A percentile compares a stretch with the other conserved stretches of the same genome.
Conservation (phyloP, 2,888 invertebrate species). For the Archips xylosteana region DNA sequence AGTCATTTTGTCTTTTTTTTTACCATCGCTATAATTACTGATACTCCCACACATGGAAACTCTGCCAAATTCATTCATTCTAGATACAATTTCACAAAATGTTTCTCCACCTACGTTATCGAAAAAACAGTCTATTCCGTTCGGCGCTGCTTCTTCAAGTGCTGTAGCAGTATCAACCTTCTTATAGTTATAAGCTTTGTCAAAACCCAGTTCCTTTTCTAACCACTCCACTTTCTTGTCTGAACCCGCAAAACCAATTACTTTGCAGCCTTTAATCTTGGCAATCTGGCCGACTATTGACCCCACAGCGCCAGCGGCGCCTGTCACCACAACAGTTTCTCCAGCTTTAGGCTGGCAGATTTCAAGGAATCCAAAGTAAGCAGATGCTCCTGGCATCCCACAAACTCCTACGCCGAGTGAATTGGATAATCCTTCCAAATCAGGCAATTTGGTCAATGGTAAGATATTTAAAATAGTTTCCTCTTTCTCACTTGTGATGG, state of each 20-base stretch:
- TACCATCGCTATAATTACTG: slow-evolving; percentile 66
- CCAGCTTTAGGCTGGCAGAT: slow-evolving; percentile 88
- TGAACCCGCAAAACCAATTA: slow-evolving; percentile 90
- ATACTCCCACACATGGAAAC: slow-evolving; percentile 66
- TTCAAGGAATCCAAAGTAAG: slow-evolving; percentile 89
- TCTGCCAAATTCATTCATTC: slow-evolving; percentile 83
- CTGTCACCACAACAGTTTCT: slow-evolving; percentile 89
- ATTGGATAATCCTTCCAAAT: slow-evolving; percentile 76
- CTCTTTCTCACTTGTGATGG: slow-evolving; percentile 48
- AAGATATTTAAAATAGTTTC: slow-evolving; percentile 46
- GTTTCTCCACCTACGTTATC: slow-evolving; percentile 91
- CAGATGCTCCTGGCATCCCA: slow-evolving; percentile 90
- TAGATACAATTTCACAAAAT: slow-evolving; percentile 82
- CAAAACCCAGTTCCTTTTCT: slow-evolving; percentile 87
- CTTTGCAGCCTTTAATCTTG: slow-evolving; percentile 55
- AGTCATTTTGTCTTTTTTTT: slow-evolving; percentile 56
- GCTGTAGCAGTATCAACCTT: slow-evolving; percentile 80
- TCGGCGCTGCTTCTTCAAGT: slow-evolving; percentile 87
- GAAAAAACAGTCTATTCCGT: slow-evolving; percentile 91
- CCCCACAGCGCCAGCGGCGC: slow-evolving; percentile 92
- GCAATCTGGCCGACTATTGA: slow-evolving; percentile 87
- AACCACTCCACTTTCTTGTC: slow-evolving; percentile 90
- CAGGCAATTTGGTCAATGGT: slow-evolving; percentile 71
- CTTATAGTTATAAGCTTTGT: slow-evolving; percentile 91
- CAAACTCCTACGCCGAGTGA: slow-evolving; percentile 86